Conservation (phyloP, 2,113 vertebrate genomes). For the Spermophilus dauricus region DNA sequence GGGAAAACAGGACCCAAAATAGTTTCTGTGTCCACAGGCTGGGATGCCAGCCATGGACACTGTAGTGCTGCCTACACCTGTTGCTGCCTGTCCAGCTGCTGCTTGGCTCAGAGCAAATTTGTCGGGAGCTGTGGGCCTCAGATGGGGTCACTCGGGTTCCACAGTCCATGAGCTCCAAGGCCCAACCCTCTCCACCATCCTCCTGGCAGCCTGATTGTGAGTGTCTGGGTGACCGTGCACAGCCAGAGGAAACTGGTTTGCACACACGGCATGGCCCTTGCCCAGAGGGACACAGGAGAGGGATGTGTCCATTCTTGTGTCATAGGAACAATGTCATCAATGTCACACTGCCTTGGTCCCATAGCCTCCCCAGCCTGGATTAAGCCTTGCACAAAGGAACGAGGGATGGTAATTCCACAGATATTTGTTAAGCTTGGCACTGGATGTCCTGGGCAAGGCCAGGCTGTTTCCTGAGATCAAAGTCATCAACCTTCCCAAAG, state of each 20-base stretch:
- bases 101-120: constrained; percentile 5
- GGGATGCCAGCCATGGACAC: not conserved
- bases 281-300: not conserved
- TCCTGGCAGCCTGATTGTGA: not conserved
- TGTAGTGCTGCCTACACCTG: constrained; percentile 78
- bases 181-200: not conserved
- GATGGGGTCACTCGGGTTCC: not conserved
- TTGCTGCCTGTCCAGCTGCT: constrained; percentile 73
- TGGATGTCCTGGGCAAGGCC: not conserved
- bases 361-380: not conserved
- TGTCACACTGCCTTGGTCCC: not conserved
- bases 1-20: constrained; percentile 58
- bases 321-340: not conserved
- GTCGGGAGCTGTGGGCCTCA: constrained; percentile 16
- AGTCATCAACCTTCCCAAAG: not conserved
- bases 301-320: fast-evolving
- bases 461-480: not conserved
- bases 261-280: fast-evolving
- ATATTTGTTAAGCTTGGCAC: not conserved
- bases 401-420: not conserved
- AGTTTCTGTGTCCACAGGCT: not conserved
- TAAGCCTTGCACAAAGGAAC: not conserved
- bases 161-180: not conserved
- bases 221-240: not conserved
- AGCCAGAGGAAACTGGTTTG: fast-evolving